Evolutionary conservation across 2,888 invertebrate species (phyloP).

Genomic region (Nymphalis urticae): DNA sequence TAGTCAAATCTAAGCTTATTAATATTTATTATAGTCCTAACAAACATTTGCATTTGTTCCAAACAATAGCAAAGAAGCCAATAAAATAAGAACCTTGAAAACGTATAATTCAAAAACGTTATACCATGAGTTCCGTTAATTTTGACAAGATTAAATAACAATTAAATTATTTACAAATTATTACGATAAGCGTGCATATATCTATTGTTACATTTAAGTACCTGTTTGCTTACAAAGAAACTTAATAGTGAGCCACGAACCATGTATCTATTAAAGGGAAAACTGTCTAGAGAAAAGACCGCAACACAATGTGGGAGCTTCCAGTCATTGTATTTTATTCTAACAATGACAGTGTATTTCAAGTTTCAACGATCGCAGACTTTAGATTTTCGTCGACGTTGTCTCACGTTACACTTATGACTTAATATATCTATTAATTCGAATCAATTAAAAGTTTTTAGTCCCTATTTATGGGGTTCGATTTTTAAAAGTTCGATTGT

Average conservation of each 20-base stretch:
- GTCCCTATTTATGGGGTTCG: too few species aligned
- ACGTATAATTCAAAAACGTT: not conserved
- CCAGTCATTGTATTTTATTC: conserved; percentile 34
- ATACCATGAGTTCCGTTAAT: not conserved
- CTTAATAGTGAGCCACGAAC: conserved; percentile 20
- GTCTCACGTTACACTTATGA: not conserved
- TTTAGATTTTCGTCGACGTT: too few species aligned
- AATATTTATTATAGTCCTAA: too few species aligned
- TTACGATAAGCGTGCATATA: not conserved
- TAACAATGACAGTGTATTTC: conserved; percentile 30
- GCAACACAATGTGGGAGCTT: conserved; percentile 32
- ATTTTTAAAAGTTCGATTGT: too few species aligned
- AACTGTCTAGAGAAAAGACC: conserved; percentile 34
- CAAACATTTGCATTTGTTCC: too few species aligned
- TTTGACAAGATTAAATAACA: not conserved
- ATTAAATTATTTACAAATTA: not conserved
- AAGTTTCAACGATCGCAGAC: conserved; percentile 17
- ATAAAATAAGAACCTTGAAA: too few species aligned
- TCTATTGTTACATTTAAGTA: conserved; percentile 3
- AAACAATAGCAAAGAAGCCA: too few species aligned
- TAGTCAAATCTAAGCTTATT: too few species aligned
- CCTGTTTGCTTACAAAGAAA: conserved; percentile 18
- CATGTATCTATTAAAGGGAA: conserved; percentile 21
- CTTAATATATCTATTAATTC: not conserved
- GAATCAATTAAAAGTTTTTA: too few species aligned